These are phyloP conservation scores for Temnothorax curvispinosus DNA, from an alignment of 1,140 invertebrate species.

Conservation along the genomic window DNA sequence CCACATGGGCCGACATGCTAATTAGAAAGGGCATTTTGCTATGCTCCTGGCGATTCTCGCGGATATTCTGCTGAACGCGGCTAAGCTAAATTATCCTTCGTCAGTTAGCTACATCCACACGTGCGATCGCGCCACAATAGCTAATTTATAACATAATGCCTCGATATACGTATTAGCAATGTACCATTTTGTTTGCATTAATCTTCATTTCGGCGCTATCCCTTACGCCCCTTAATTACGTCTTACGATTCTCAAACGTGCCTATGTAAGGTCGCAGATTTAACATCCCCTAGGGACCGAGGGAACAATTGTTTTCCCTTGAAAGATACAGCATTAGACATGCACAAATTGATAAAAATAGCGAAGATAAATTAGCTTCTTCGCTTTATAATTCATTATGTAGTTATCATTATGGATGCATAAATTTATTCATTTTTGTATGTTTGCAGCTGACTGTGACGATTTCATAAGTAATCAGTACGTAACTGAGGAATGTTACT, in stretches of 20 bases:
- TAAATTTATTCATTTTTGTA: background rate
- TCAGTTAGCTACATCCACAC: slow-evolving; percentile 76
- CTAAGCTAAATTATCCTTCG: slow-evolving; percentile 78
- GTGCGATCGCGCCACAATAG: slow-evolving; percentile 75
- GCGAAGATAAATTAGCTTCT: background rate
- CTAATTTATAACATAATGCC: slow-evolving; percentile 80
- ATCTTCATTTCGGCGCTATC: slow-evolving; percentile 66
- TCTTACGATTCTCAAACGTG: slow-evolving; percentile 17
- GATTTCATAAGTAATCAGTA: background rate
- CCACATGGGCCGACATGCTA: slow-evolving; percentile 65
- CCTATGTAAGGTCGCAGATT: background rate
- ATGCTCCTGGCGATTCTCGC: slow-evolving; percentile 51
- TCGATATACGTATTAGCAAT: slow-evolving; percentile 66
- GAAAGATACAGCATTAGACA: background rate
- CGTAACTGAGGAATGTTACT: background rate
- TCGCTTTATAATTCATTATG: background rate
- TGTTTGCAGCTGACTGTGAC: background rate
- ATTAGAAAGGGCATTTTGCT: slow-evolving; percentile 71
- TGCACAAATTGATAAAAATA: no score
- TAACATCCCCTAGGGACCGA: background rate
- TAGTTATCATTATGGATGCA: background rate
- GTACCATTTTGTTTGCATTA: slow-evolving; percentile 78
- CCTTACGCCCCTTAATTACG: slow-evolving; percentile 29
- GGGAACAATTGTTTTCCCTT: background rate
- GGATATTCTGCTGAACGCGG: slow-evolving; percentile 67